These are phyloP conservation scores for Alexandromys fortis DNA, from an alignment of 2,113 vertebrate species.

Conservation along the genomic window DNA sequence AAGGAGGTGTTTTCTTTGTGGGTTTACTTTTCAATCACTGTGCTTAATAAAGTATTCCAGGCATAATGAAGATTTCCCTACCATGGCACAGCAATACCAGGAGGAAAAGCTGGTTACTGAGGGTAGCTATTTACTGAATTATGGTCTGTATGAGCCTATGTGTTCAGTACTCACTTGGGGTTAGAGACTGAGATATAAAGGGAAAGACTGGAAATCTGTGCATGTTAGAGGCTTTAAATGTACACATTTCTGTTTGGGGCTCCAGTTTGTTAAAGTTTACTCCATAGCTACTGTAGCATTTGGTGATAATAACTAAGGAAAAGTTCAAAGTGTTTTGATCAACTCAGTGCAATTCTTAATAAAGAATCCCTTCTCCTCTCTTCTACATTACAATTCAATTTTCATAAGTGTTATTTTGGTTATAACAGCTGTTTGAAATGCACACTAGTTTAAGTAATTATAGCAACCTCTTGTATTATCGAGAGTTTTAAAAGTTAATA, in stretches of 20 bases:
- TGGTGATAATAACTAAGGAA: neutral
- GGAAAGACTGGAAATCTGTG: neutral
- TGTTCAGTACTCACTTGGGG: neutral
- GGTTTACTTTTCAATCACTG: conserved; percentile 6
- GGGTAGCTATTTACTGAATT: neutral
- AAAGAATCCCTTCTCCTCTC: neutral
- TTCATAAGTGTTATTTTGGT: conserved; percentile 24
- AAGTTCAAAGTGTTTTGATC: conserved; percentile 5
- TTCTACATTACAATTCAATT: neutral
- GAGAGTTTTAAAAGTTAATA: conserved; percentile 37
- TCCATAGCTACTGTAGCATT: neutral
- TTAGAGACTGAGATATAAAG: neutral
- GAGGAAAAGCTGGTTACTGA: neutral
- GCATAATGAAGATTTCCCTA: conserved; percentile 10
- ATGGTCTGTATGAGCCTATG: neutral
- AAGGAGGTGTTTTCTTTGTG: neutral
- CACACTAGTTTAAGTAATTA: neutral
- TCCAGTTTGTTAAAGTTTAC: neutral
- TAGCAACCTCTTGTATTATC: neutral
- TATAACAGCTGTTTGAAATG: neutral
- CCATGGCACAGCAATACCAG: neutral
- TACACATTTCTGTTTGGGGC: neutral
- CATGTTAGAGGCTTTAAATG: neutral
- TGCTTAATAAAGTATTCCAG: neutral
- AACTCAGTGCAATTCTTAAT: neutral